A percentile compares a stretch with the other conserved stretches of the same genome.
These are phyloP conservation scores for Pogoniulus pusillus DNA, from an alignment of 2,797 vertebrate species.

Conservation along the genomic window DNA sequence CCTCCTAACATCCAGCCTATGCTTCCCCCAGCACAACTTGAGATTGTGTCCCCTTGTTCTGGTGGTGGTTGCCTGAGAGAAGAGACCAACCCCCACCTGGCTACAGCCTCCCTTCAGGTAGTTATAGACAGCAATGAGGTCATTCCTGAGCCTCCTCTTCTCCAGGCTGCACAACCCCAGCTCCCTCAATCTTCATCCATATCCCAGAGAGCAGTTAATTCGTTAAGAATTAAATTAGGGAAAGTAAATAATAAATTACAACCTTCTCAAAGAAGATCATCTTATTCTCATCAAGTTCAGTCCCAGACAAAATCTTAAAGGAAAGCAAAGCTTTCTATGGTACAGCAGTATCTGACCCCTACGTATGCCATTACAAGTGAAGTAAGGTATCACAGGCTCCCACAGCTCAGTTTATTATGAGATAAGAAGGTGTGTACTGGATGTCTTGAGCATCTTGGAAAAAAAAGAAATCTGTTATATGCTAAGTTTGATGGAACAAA, in stretches of 20 bases:
- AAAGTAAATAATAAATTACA: background rate
- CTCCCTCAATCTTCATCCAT: fast-evolving
- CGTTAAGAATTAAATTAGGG: background rate
- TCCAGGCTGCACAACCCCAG: too few relatives aligned
- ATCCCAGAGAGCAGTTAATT: background rate
- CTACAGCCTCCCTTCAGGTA: too few relatives aligned
- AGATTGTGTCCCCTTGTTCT: too few relatives aligned
- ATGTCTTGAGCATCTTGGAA: background rate
- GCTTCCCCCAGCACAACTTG: too few relatives aligned
- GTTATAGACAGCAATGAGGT: too few relatives aligned
- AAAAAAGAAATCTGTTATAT: background rate
- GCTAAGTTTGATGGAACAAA: background rate
- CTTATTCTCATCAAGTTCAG: background rate
- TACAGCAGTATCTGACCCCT: background rate
- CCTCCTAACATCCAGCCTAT: too few relatives aligned
- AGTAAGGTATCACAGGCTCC: background rate
- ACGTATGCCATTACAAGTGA: background rate
- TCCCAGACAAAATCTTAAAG: background rate
- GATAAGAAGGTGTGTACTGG: background rate
- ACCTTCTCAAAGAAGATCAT: background rate
- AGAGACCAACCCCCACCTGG: too few relatives aligned
- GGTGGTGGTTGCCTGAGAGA: too few relatives aligned
- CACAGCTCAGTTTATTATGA: background rate
- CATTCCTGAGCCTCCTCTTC: too few relatives aligned
- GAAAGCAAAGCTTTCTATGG: background rate